phyloP scores from a whole-genome alignment of 2,888 invertebrate genomes.

The Phortica okadai region DNA sequence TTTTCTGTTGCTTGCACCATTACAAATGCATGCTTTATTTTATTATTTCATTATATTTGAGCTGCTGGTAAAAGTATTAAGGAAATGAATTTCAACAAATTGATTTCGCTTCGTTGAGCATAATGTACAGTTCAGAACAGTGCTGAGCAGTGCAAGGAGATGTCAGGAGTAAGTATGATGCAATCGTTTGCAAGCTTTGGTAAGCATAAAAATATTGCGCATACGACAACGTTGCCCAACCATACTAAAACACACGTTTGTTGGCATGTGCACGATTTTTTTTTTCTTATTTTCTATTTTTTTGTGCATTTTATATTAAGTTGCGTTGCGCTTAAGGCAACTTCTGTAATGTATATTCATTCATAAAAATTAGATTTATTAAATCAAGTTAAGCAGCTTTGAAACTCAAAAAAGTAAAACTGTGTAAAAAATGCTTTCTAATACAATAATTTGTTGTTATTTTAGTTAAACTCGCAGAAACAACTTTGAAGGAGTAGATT shows the following conservation, averaged over 20 bases:
- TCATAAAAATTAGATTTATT: too few relatives aligned
- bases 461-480: too few relatives aligned
- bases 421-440: too few relatives aligned
- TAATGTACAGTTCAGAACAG: too few relatives aligned
- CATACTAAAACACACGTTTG: slow-evolving; percentile 18
- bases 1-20: neutral
- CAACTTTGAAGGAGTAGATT: too few relatives aligned
- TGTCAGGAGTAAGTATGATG: neutral
- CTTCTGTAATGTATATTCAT: too few relatives aligned
- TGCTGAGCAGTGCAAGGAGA: neutral
- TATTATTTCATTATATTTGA: neutral
- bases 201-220: slow-evolving; percentile 33
- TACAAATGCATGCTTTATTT: neutral
- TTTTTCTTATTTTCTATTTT: neutral
- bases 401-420: too few relatives aligned
- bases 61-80: neutral
- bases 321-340: too few relatives aligned
- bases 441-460: too few relatives aligned
- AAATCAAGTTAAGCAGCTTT: too few relatives aligned
- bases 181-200: slow-evolving; percentile 2
- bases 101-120: slow-evolving; percentile 58
- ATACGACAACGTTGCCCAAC: slow-evolving; percentile 14
- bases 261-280: neutral
- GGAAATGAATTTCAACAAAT: slow-evolving; percentile 61
- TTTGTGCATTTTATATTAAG: neutral